Evolutionary conservation across 2,113 vertebrate species (phyloP), one percentile per base, ranked within the genome.

Genomic region (Nyctibius bracteatus): DNA sequence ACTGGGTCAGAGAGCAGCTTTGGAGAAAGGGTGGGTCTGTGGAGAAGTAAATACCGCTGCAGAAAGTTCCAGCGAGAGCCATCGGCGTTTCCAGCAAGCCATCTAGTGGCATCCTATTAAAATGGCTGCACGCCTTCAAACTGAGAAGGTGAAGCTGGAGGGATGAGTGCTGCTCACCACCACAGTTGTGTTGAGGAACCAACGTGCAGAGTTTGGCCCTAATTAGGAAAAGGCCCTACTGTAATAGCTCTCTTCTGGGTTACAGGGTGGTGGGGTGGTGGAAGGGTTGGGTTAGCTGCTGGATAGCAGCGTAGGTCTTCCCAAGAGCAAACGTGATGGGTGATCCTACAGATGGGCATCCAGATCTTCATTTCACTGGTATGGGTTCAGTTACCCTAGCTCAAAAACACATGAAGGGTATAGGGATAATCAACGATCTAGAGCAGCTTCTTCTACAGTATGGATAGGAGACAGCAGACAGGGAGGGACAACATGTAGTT

Each of bases 81-180:
- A 0, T 47, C 5, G 6, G 65, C 0, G 77, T 84, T 97, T 96
- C 86, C 96, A 94, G 96, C 92, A 96, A 97, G 96, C 96, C 96
- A 95, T 89, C 96, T 96, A 95, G 94, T 94, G 96, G 96, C 86
- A 96, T 93, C 66, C 88, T 84, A 0, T 72, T 84, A 72, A 79
- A 96, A 81, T 5, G 12, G 31, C 92, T 90, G 55, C 30, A 2
- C 1, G 24, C 52, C 86, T 88, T 86, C 31, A 55, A 43, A 13
- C 11, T 84, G 68, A 82, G 92, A 46, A 61, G 39, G 63, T 1
- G 7, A 57, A 58, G 43, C 72, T 59, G 47, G 30, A 67, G 61
- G 15, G 4, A 3, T 1, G 57, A 41, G 39, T 14, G 82, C 39
- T 73, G 47, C 65, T 82, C 35, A 3, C 6, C 22, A 6, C 52